Evolutionary conservation across 2,113 vertebrate species (phyloP), one percentile per base, ranked within the genome.

Genomic region (Talpa occidentalis): DNA sequence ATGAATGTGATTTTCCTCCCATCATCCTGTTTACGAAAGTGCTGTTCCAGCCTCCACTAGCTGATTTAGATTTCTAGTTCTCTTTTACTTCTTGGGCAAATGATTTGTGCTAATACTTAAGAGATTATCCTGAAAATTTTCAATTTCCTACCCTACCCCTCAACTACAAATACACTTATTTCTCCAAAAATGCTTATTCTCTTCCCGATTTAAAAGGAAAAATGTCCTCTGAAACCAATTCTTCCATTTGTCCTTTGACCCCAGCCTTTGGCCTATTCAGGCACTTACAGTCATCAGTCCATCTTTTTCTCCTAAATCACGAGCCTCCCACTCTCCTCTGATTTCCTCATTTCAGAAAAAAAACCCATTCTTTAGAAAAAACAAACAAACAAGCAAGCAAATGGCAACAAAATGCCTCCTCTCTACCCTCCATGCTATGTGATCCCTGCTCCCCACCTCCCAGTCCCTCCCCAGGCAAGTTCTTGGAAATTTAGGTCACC

Each of bases 401-500:
- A 17, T 15, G 19, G 17, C 64, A 85, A 78, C 19, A 79, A 85
- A 90, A 81, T 49, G 26, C 35, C 64, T 72, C 14, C 40, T 59
- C n/a, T 74, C 62, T 28, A 64, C 17, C 12, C 56, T 78, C 22
- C 62, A 93, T 85, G 82, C 74, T 67, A 0, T 42, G 32, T 64
- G 35, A 37, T 40, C 72, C 74, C 37, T 79, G 19, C 22, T 66
- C 40, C 44, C 3, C 22, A 17, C 26, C 21, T 70, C 59, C 70
- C 40, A 21, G 49, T 89, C 62, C n/a, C 49, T 82, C 82, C 88
- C 49, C 67, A 84, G 40, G 79, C 81, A 52, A 96, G 66, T 94
- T 97, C 87, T 93, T 97, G 83, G 95, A 96, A 96, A 96, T 94
- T 90, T 90, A 91, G 84, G 89, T 90, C 90, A 94, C 91, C 94